Conservation (phyloP, 2,797 vertebrate genomes). For the Mareca penelope region DNA sequence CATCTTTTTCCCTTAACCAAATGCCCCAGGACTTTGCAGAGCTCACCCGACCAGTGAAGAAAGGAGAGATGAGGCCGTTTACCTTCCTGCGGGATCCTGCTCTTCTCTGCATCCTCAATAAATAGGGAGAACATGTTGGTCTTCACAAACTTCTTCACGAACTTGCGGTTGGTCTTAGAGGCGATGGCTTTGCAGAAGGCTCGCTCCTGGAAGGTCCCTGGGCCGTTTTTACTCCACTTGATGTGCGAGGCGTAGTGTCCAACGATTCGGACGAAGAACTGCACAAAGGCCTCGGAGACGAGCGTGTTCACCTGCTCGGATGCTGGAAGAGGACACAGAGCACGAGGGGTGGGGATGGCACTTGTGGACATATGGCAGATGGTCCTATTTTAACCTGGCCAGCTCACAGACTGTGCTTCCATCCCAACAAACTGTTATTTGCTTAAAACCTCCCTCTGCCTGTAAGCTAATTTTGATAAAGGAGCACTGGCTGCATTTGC, state of each 20-base stretch:
- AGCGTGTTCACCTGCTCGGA: constrained; percentile 87
- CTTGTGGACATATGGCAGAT: not conserved
- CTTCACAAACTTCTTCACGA: constrained; percentile 90
- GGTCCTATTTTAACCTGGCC: not conserved
- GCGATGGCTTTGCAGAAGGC: constrained; percentile 86
- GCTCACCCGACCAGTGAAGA: accelerated
- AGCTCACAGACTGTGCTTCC: not conserved
- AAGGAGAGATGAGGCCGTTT: not conserved
- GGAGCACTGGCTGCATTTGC: not conserved
- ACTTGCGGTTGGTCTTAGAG: constrained; percentile 84
- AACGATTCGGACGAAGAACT: constrained; percentile 89
- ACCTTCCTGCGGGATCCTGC: constrained; percentile 86
- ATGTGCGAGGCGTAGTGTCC: constrained; percentile 87
- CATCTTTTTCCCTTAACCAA: not conserved
- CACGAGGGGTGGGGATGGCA: not conserved
- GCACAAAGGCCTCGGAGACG: constrained; percentile 89
- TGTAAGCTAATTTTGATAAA: not conserved
- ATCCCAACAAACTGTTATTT: not conserved
- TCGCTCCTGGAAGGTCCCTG: constrained; percentile 82
- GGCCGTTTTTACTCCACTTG: constrained; percentile 59
- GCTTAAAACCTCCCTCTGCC: not conserved
- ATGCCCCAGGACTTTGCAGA: not conserved
- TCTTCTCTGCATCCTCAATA: constrained; percentile 91
- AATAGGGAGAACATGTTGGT: constrained; percentile 95
- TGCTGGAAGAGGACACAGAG: constrained; percentile 67